A percentile compares a stretch with the other conserved stretches of the same genome.
These are phyloP conservation scores for Furcifer pardalis DNA, from an alignment of 2,797 vertebrate genomes.

Conservation along the genomic window DNA sequence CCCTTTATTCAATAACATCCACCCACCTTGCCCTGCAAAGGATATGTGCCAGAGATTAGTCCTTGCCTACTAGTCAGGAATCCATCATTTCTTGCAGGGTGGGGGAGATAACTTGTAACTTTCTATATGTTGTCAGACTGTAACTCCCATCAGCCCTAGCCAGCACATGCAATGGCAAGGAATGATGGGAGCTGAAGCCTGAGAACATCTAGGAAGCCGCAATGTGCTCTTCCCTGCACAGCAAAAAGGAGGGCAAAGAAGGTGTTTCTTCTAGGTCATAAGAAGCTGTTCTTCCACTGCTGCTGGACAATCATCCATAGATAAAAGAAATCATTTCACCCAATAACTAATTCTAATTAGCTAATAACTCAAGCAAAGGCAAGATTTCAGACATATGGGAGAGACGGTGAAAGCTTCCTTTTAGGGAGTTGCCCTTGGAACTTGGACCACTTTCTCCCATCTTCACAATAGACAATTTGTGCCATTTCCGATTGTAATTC, in stretches of 20 bases:
- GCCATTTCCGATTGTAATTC: not conserved
- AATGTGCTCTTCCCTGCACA: too few relatives aligned
- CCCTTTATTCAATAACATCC: too few relatives aligned
- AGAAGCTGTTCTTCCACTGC: not conserved
- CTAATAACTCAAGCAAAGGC: not conserved
- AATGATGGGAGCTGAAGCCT: not conserved
- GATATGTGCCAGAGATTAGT: not conserved
- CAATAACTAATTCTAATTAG: not conserved
- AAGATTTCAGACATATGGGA: not conserved
- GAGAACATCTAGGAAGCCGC: not conserved
- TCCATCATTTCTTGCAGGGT: not conserved
- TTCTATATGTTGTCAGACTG: not conserved
- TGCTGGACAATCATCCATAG: not conserved
- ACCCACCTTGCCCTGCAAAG: not conserved
- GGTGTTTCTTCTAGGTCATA: not conserved
- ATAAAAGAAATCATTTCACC: not conserved
- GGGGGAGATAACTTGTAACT: too few relatives aligned
- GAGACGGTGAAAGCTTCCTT: not conserved
- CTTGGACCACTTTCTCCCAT: not conserved
- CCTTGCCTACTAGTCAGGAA: not conserved
- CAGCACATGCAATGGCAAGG: not conserved
- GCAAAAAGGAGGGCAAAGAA: not conserved
- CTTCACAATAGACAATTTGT: not conserved
- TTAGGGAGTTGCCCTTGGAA: not conserved
- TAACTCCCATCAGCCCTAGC: not conserved